Base-by-base conservation (phyloP, 2,797 vertebrate genomes). In the Hapalemur alaotrensis region DNA sequence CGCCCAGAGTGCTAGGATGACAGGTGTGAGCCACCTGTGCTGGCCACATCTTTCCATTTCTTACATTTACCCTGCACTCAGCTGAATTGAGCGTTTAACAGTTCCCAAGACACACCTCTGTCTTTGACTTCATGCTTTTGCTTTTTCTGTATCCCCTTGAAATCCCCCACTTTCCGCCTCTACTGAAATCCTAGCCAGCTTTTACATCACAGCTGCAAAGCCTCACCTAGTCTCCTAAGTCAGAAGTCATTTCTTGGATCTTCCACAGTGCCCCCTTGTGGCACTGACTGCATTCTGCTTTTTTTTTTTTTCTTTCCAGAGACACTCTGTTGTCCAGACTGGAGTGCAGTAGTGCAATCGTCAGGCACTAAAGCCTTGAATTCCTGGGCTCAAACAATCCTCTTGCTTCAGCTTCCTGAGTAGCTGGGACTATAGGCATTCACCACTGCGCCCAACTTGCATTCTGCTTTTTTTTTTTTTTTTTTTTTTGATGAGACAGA, bases 211-310 rank as follows among this genome's bases (percentile, higher is more conserved):
- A 61, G 4, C n/a, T 20, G 35, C 38, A 32, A 67, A 73, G 11
- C n/a, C 38, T 43, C 30, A 4, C 25, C 32, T 11, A 0, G 52
- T 11, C 32, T 75, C 32, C 7, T 11, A 30, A 23, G 12, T 63
- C 54, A 35, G 28, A 70, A 86, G 14, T 1, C 32, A 28, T 67
- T n/a, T 84, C 91, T 52, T 76, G 25, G 20, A 8, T 78, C 17
- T 52, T n/a, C 69, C 22, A 50, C 32, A 87, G 12, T 23, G 81
- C 76, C 67, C 84, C 84, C 92, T 95, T 89, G 95, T 82, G 88
- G 80, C 28, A 50, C 46, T 72, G 20, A 75, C 25, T 13, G 69
- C 46, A 80, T 48, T 86, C 38, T 18, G 52, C 20, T 69, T 50
- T 75, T 38, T n/a, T 38, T 20, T 25, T 13, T n/a, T 50, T 50